Base-by-base conservation (phyloP, 1,140 invertebrate genomes). In the Lethrus apterus region DNA sequence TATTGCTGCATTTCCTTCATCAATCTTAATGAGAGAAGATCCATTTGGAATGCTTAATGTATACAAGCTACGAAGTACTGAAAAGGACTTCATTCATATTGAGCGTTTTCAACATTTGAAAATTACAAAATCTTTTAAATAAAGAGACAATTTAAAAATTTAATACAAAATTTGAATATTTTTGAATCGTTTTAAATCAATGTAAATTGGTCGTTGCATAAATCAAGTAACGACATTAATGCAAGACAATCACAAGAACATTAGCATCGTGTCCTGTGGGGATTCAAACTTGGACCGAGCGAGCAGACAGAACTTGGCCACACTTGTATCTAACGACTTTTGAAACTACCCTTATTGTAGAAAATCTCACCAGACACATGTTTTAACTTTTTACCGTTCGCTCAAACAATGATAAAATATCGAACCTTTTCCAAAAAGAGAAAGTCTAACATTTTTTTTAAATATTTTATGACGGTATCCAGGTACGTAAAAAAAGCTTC, bases 291-390 rank as follows among this genome's bases (percentile, higher is more conserved):
- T 36, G 18, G 18, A 26, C 31, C 24, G 19, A 46, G 44, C 48
- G 46, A 46, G 41, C 50, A 48, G 44, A 51, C 45, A 44, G 36
- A 38, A 44, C 13, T 36, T 15, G 18, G 44, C 23, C 48, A 51
- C 48, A 51, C 46, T 51, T 51, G 52, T 34, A 40, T 31, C 45
- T 46, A 54, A 54, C 50, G 52, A 51, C 52, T 51, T 54, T 46
- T 45, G 48, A 51, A 54, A 54, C 44, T 48, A 51, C 38, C 52
- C 49, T 33, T 50, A 47, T 41, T 46, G 40, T 29, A 54, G 43
- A 30, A 45, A 45, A 52, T 52, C 46, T 48, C 11, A 30, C 15
- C 21, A 36, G 21, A 36, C 30, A 46, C 23, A 36, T 36, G 34
- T 36, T 36, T 36, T 36, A 36, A 17, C 7, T 17, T 1, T 19